Evolutionary conservation across 2,888 invertebrate genomes (phyloP).

Genomic region (Melanchra persicariae): DNA sequence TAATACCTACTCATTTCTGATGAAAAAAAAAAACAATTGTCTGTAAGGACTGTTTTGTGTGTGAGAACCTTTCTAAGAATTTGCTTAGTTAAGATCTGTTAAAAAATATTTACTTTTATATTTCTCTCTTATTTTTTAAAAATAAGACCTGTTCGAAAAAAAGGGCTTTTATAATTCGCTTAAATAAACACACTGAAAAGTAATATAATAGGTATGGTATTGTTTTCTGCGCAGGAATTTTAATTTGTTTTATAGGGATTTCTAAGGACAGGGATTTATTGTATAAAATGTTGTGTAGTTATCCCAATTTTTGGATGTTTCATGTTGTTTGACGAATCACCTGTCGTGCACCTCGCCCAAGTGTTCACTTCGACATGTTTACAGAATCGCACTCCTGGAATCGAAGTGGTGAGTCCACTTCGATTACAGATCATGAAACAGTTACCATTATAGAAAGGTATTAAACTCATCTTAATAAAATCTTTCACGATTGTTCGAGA

Average conservation of each 20-base stretch:
- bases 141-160: too few species aligned
- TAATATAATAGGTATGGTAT: too few species aligned
- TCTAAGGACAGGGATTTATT: background rate
- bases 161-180: too few species aligned
- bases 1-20: background rate
- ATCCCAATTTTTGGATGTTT: background rate
- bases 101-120: too few species aligned
- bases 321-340: too few species aligned
- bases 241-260: background rate
- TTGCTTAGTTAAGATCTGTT: too few species aligned
- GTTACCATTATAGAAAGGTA: background rate
- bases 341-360: too few species aligned
- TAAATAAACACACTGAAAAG: too few species aligned
- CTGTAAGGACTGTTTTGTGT: background rate
- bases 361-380: too few species aligned
- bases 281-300: background rate
- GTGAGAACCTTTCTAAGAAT: background rate
- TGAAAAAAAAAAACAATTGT: background rate
- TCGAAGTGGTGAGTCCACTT: too few species aligned
- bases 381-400: too few species aligned
- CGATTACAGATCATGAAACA: constrained; percentile 4
- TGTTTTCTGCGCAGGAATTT: background rate
- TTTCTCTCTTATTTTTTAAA: too few species aligned
- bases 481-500: constrained; percentile 14
- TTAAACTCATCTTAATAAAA: background rate